These are phyloP conservation scores for Laticauda colubrina DNA, from an alignment of 2,113 vertebrate genomes.

Conservation along the genomic window DNA sequence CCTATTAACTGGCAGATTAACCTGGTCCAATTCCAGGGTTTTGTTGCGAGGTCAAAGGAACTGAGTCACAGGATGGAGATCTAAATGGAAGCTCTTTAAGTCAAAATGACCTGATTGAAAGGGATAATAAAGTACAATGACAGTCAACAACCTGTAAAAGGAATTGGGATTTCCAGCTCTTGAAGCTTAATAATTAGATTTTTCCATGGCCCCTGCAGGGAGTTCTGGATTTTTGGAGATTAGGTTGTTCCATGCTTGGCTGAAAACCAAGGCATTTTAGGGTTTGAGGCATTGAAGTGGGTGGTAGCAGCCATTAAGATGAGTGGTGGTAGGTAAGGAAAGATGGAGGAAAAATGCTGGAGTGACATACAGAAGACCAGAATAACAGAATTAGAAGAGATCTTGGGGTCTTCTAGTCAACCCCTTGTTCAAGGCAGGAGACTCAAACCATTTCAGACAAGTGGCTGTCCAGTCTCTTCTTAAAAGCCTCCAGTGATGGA, in stretches of 20 bases:
- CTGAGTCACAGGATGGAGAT: background rate
- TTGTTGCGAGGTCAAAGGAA: background rate
- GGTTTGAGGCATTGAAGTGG: background rate
- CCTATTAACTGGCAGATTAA: background rate
- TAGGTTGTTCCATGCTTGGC: background rate
- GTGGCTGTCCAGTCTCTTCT: background rate
- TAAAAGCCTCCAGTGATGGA: background rate
- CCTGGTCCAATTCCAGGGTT: background rate
- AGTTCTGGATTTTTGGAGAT: background rate
- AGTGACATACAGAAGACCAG: background rate
- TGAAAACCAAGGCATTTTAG: background rate
- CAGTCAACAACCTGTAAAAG: background rate
- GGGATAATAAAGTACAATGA: background rate
- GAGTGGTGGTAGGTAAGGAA: background rate
- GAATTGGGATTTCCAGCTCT: background rate
- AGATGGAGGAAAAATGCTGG: background rate
- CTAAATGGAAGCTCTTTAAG: background rate
- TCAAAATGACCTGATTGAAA: background rate
- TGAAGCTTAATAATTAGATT: background rate
- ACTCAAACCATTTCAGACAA: background rate
- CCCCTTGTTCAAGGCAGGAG: background rate
- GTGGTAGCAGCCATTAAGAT: background rate
- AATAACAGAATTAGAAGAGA: background rate
- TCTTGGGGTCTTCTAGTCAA: background rate
- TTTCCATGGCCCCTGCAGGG: background rate